These are phyloP conservation scores for Arbacia lixula DNA, from an alignment of 53 echinoderm and acorn worm species.

Conservation along the genomic window DNA sequence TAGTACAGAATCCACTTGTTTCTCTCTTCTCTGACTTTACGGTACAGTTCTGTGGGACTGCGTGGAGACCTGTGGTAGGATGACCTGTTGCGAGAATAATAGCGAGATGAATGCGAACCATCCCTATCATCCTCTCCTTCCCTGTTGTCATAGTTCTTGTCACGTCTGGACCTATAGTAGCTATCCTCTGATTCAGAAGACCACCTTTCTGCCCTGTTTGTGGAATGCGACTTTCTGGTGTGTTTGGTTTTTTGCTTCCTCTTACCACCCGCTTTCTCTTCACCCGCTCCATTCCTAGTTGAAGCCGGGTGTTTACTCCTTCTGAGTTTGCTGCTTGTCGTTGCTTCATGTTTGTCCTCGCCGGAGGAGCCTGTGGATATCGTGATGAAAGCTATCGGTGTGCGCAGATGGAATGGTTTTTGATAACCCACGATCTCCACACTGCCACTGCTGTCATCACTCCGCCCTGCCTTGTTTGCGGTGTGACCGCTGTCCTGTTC, in stretches of 20 bases:
- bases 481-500: slow-evolving; percentile 16
- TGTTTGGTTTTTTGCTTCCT: slow-evolving; percentile 64
- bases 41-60: slow-evolving; percentile 39
- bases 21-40: slow-evolving; percentile 30
- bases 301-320: not conserved
- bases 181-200: slow-evolving; percentile 47
- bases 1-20: slow-evolving; percentile 50
- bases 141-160: not conserved
- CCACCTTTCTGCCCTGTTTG: slow-evolving; percentile 17
- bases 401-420: slow-evolving; percentile 65
- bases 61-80: slow-evolving; percentile 8
- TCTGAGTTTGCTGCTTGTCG: slow-evolving; percentile 9
- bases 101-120: not conserved
- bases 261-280: slow-evolving; percentile 62
- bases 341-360: not conserved
- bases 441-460: slow-evolving; percentile 64
- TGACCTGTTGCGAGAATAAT: not conserved
- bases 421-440: slow-evolving; percentile 77
- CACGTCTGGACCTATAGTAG: slow-evolving; percentile 32
- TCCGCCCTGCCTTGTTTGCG: slow-evolving; percentile 11
- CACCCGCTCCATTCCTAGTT: not conserved
- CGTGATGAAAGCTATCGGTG: slow-evolving; percentile 52
- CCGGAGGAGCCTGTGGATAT: slow-evolving; percentile 26
- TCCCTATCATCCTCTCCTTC: slow-evolving; percentile 12
- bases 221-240: slow-evolving; percentile 2